Evolutionary conservation across 2,113 vertebrate species (phyloP), one percentile per base, ranked within the genome.

Genomic region (Noctilio leporinus): DNA sequence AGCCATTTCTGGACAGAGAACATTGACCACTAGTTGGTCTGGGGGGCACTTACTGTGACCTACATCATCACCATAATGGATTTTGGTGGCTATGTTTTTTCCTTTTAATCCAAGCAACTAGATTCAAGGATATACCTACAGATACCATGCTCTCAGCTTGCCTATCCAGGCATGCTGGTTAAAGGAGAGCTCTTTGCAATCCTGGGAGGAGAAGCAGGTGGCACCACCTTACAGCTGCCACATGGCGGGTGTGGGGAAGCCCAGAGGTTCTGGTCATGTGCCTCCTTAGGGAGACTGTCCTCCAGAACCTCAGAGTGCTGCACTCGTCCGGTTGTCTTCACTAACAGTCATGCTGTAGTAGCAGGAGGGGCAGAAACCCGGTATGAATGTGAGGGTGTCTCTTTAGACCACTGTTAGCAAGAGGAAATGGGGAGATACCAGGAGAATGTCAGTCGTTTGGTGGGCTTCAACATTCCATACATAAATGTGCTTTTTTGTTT

Each of bases 221-320:
- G 7, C 1, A 0, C 53, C 17, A 8, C 14, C 22, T 22, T 3
- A 15, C 10, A 24, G 53, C 38, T 75, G 15, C 65, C 53, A 0
- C 2, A 0, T 15, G 28, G 45, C 30, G 3, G 49, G 0, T 22
- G 43, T 20, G 28, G 59, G 16, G 30, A 47, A 40, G 7, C 26
- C 45, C 33, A 1, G 47, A 35, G 55, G 8, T 15, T 7, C 15
- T 5, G 30, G 26, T 40, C 33, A 2, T 0, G 0, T 28, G 16
- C 6, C 0, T 51, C 51, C 43, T 67, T 22, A 35, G 76, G 9
- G 5, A 0, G 0, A 10, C 20, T 40, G 49, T 57, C 69, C 30
- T 35, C 51, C n/a, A 49, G 72, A 53, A 19, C n/a, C 49, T 86
- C 22, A 0, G 5, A 4, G 55, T 6, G 28, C 43, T 67, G 49